Percentiles rank a stretch among this genome's conserved stretches.
Evolutionary conservation across 2,113 vertebrate species (phyloP).

Genomic region (Nannobrachium achirus): DNA sequence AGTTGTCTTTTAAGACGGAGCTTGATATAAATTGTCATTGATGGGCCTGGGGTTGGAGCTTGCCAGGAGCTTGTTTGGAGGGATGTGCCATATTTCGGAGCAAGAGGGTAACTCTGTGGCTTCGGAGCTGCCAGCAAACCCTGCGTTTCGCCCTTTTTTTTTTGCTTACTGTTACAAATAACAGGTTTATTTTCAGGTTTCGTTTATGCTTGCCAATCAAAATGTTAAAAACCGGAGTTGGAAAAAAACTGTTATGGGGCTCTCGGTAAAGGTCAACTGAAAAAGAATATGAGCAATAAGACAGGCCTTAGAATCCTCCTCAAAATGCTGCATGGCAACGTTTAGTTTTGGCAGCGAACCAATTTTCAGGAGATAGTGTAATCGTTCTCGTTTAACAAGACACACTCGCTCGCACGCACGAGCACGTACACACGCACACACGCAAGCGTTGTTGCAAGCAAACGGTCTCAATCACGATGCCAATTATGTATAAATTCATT

Average conservation of each 20-base stretch:
- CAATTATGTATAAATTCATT: no score
- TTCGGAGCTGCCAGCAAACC: neutral
- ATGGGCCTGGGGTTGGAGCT: constrained; percentile 13
- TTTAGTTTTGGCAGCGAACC: neutral
- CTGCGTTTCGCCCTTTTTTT: constrained; percentile 18
- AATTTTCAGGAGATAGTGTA: neutral
- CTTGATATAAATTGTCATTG: constrained; percentile 31
- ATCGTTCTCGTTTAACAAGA: no score
- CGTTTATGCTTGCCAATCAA: constrained; percentile 14
- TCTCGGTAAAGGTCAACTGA: neutral
- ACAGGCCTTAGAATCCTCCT: no score
- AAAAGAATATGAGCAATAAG: no score
- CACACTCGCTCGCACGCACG: no score
- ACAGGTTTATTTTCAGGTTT: neutral
- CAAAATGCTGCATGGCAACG: neutral
- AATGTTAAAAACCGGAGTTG: neutral
- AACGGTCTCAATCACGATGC: no score
- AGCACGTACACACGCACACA: no score
- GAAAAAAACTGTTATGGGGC: neutral
- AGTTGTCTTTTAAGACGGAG: constrained; percentile 26
- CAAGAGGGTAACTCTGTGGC: constrained; percentile 9
- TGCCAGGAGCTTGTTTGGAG: constrained; percentile 16
- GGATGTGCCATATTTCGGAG: constrained; percentile 14
- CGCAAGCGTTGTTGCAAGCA: no score
- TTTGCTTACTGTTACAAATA: constrained; percentile 22